Base-by-base conservation (phyloP, 2,797 vertebrate species). In the Petrocephalus schoutedeni region DNA sequence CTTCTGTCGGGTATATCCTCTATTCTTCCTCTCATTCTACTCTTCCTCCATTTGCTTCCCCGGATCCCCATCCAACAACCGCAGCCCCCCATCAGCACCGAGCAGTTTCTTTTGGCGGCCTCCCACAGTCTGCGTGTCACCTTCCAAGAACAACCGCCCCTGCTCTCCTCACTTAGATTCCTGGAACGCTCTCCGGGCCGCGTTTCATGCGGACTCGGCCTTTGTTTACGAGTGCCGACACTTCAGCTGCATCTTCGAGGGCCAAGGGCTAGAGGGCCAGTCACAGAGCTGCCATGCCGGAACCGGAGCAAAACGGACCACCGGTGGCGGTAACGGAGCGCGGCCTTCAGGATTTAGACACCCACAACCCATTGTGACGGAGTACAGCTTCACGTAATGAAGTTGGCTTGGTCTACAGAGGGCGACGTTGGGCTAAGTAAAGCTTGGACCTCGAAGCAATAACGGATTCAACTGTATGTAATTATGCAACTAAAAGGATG, bases 141-240 rank as follows among this genome's bases (percentile, higher is more conserved):
- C 89, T 88, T 88, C 88, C 89, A 90, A 91, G 89, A 90, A 90
- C 87, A 89, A 90, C 89, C 89, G 86, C 54, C 77, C 85, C 64
- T 57, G 74, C 41, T 51, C 74, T 87, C 57, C 80, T 87, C 84
- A 87, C 64, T 87, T 87, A 86, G 71, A 89, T 85, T 89, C 87
- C 61, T 88, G 88, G 71, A 88, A 88, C 32, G 51, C n/a, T 77
- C 54, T 32, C 64, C 9, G 51, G 12, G 59, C 8, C 36, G 51
- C 14, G 82, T 87, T 86, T 74, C 74, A 86, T 36, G 67, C 21
- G 80, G 67, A 64, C 32, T 86, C 86, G 6, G 87, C 87, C 45
- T 59, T 49, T 89, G 80, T 80, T 64, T 84, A 83, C 88, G 86
- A 89, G 89, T 77, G 85, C 86, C 59, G 8, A 58, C 56, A 57